Conservation (phyloP, 2,113 vertebrate species). For the Labeo catla region DNA sequence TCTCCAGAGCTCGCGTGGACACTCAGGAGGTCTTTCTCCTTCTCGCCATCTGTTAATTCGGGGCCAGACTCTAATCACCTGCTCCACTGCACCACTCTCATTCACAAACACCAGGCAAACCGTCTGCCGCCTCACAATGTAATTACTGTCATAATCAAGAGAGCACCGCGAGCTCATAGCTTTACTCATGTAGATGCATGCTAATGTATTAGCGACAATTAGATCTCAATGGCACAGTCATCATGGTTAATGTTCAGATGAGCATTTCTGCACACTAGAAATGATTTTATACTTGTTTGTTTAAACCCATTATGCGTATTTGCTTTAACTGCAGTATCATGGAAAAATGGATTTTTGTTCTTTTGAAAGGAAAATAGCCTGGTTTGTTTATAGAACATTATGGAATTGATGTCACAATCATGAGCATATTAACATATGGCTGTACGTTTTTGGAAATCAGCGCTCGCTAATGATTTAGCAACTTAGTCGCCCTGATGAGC, state of each 20-base stretch:
- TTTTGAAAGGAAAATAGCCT: not conserved
- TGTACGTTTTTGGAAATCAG: not conserved
- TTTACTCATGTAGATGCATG: constrained; percentile 37
- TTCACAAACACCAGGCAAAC: constrained; percentile 48
- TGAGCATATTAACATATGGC: not conserved
- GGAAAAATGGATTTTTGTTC: not conserved
- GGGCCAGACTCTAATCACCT: constrained; percentile 49
- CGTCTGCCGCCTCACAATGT: constrained; percentile 45
- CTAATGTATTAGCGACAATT: constrained; percentile 29
- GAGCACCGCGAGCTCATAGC: constrained; percentile 20
- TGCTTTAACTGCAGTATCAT: not conserved
- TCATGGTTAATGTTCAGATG: not conserved
- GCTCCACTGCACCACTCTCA: constrained; percentile 49
- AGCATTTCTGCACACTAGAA: not conserved
- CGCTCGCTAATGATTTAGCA: not conserved
- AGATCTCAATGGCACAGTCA: not conserved
- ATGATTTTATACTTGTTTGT: constrained; percentile 1
- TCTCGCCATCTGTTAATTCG: constrained; percentile 54
- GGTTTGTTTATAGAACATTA: not conserved
- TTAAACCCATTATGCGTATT: not conserved
- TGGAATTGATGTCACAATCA: not conserved
- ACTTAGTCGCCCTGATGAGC: not conserved
- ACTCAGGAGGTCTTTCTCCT: constrained; percentile 31
- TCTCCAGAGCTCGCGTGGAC: constrained; percentile 32
- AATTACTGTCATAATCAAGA: constrained; percentile 51